Percentiles rank a stretch among this genome's conserved stretches.
phyloP scores from a whole-genome alignment of 2,113 vertebrate species.

The Meleagris gallopavo region DNA sequence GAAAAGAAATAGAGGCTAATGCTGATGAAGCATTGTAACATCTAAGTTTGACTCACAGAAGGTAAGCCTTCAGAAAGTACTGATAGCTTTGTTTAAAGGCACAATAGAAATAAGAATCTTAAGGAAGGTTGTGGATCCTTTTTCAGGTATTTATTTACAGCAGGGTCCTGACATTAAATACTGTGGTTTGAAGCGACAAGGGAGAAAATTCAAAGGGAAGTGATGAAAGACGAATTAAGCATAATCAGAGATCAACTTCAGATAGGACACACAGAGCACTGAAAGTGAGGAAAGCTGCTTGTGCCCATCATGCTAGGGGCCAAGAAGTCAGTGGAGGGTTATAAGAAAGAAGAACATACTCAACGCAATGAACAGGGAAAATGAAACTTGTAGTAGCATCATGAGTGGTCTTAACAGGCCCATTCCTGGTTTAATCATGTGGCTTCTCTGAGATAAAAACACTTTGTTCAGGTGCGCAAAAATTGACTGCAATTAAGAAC shows the following conservation, averaged over 20 bases:
- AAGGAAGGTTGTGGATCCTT: neutral
- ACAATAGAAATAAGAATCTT: neutral
- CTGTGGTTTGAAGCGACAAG: neutral
- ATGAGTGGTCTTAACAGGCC: neutral
- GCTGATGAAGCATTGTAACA: neutral
- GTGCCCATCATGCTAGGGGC: neutral
- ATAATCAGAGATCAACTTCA: neutral
- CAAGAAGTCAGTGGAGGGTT: neutral
- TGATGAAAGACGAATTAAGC: neutral
- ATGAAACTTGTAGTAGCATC: neutral
- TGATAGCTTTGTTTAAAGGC: neutral
- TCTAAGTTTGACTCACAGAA: neutral
- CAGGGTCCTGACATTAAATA: neutral
- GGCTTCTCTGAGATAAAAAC: neutral
- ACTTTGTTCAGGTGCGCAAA: neutral
- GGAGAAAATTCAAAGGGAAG: neutral
- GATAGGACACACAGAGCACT: rapidly evolving
- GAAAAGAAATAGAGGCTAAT: neutral
- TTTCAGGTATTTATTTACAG: neutral
- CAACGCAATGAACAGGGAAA: neutral
- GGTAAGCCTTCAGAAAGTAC: neutral
- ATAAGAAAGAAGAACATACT: neutral
- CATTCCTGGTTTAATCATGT: neutral
- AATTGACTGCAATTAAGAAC: neutral
- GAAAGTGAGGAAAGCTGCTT: neutral